Percentiles rank a stretch among this genome's conserved stretches.
phyloP scores from a whole-genome alignment of 92 coral and sea anemone genomes.

The Zoanthus gigantus region DNA sequence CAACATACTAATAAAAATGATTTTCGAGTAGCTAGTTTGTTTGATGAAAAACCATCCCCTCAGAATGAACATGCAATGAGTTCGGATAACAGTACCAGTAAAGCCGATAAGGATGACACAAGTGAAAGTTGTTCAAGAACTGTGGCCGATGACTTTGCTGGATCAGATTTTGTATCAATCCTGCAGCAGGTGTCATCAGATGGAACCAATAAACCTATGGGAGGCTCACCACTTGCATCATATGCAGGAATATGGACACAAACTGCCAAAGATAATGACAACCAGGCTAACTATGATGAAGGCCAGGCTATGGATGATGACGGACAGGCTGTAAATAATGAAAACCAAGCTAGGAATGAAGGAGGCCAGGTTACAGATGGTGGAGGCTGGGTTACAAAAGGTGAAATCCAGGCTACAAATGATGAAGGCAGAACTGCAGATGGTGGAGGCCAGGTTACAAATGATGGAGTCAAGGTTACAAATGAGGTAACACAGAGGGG shows the following conservation, averaged over 20 bases:
- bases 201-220: constrained; percentile 30
- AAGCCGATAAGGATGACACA: not conserved
- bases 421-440: too few relatives aligned
- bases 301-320: too few relatives aligned
- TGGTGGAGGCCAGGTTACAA: too few relatives aligned
- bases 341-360: too few relatives aligned
- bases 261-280: not conserved
- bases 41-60: not conserved
- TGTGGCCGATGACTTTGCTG: not conserved
- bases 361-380: too few relatives aligned
- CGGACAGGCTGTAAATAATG: too few relatives aligned
- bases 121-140: not conserved
- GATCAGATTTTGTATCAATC: constrained; percentile 25
- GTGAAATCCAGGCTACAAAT: too few relatives aligned
- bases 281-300: too few relatives aligned
- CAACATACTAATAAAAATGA: not conserved
- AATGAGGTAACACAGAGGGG: constrained; percentile 1
- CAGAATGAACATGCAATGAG: not conserved
- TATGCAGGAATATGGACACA: constrained; percentile 42
- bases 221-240: constrained; percentile 5
- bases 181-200: constrained; percentile 30
- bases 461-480: too few relatives aligned
- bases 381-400: too few relatives aligned
- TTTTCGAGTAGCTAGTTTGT: not conserved
- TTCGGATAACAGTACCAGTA: not conserved